Base-by-base conservation (phyloP, 2,797 vertebrate genomes). In the Syndactyla subalaris region DNA sequence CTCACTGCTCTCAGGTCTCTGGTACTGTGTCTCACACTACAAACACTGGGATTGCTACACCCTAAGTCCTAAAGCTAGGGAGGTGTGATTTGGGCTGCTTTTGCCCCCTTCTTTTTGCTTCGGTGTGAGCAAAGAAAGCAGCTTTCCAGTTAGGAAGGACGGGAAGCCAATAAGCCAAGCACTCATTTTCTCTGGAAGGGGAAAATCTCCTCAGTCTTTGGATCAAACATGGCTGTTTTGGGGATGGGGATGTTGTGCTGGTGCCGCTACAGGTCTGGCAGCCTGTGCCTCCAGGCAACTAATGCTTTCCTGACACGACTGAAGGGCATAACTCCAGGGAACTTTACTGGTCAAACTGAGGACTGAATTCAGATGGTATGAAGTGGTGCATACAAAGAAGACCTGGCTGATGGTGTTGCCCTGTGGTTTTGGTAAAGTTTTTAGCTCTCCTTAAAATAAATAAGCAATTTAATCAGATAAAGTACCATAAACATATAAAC, bases 361-460 rank as follows among this genome's bases (percentile, higher is more conserved):
- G 34, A 45, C 65, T 49, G 32, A 77, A 45, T 72, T 86, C 65
- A 72, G 4, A 54, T 9, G 9, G 22, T 8, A 21, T 80, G 54
- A 80, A 89, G 77, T 0, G 0, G 14, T 26, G 3, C 24, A 39
- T 30, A 49, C 0, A 1, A 87, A 46, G 34, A 82, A 20, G 34
- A 71, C 10, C 41, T 34, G 49, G 23, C 30, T 2, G 0, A 57
- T 80, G 11, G 20, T 24, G 3, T 65, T 91, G 78, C n/a, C 13
- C 15, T 2, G 0, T 16, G 9, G 34, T 65, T 89, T 78, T 15
- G 46, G 24, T n/a, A 46, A 85, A 65, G 12, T 57, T 68, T 27
- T 91, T 92, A 63, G 34, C 32, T 83, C 54, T 12, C 5, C 27
- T 91, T 85, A 52, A 85, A 94, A 85, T 17, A 87, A 85, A 55